These are phyloP conservation scores for Oncorhynchus masou DNA, from an alignment of 2,113 vertebrate species.

Conservation along the genomic window DNA sequence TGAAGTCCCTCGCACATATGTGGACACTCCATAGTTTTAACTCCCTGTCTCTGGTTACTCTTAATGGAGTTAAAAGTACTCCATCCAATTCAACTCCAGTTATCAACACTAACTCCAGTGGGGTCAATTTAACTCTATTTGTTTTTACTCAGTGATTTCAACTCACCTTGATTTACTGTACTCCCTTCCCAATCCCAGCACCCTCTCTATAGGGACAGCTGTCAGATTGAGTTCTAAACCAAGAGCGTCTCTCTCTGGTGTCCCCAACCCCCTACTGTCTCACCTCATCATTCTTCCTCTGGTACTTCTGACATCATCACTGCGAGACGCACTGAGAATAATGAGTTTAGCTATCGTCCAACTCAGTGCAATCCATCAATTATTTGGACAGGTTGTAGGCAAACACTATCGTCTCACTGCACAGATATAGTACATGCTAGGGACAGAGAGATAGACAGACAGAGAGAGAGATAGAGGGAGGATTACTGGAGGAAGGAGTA, in stretches of 20 bases:
- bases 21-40: too few relatives aligned
- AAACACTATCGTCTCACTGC: conserved; percentile 76
- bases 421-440: conserved; percentile 70
- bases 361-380: conserved; percentile 71
- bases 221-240: conserved; percentile 55
- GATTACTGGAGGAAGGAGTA: background rate
- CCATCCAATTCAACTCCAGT: background rate
- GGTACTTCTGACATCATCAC: conserved; percentile 38
- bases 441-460: background rate
- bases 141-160: too few relatives aligned
- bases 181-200: conserved; percentile 45
- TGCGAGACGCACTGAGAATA: conserved; percentile 51
- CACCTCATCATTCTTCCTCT: background rate
- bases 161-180: background rate
- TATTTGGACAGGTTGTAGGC: conserved; percentile 73
- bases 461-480: conserved; percentile 1
- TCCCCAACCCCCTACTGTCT: conserved; percentile 9
- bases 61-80: background rate
- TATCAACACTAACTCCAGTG: too few relatives aligned
- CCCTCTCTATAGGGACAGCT: conserved; percentile 44
- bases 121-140: too few relatives aligned
- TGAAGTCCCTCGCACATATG: too few relatives aligned
- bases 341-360: conserved; percentile 67
- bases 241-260: conserved; percentile 51
- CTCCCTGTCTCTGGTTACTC: too few relatives aligned